Evolutionary conservation across 1,140 invertebrate species (phyloP).

Genomic region (Ceratoteleas bidentatus): DNA sequence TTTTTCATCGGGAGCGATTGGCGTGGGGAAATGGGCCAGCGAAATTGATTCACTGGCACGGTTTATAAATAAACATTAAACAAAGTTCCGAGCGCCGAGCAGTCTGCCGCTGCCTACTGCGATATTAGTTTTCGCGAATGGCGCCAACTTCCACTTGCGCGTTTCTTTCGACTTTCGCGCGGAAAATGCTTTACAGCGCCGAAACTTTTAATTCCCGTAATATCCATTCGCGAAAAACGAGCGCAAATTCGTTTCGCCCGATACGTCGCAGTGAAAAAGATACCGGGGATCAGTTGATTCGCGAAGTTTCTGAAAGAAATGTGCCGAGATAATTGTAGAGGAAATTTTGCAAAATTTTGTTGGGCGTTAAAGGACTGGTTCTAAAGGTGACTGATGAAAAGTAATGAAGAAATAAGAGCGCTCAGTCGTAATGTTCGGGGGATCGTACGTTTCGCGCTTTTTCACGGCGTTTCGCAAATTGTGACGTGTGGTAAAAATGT

Average conservation of each 20-base stretch:
- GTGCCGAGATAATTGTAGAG: too few species aligned
- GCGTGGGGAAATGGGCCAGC: slow-evolving; percentile 5
- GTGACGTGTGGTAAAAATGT: slow-evolving; percentile 58
- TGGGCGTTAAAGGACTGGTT: too few species aligned
- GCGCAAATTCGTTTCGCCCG: too few species aligned
- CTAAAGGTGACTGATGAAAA: slow-evolving; percentile 26
- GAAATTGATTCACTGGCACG: slow-evolving; percentile 4
- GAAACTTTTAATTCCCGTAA: too few species aligned
- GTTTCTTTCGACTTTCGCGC: too few species aligned
- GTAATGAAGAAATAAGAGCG: slow-evolving; percentile 47
- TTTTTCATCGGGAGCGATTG: slow-evolving; percentile 16
- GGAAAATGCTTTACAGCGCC: too few species aligned
- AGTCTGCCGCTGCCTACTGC: not conserved
- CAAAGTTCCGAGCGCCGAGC: slow-evolving; percentile 17
- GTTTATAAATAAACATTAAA: slow-evolving; percentile 29
- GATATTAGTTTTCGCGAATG: not conserved
- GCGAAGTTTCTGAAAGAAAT: too few species aligned
- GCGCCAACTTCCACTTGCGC: too few species aligned
- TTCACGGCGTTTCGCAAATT: slow-evolving; percentile 49
- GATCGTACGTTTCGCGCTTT: slow-evolving; percentile 35
- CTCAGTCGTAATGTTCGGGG: slow-evolving; percentile 13
- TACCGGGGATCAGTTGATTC: too few species aligned
- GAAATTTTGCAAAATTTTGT: too few species aligned
- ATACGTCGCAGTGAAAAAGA: too few species aligned
- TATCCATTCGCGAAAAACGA: too few species aligned